These are phyloP conservation scores for Psettodes erumei DNA, from an alignment of 2,113 vertebrate species.

Conservation along the genomic window DNA sequence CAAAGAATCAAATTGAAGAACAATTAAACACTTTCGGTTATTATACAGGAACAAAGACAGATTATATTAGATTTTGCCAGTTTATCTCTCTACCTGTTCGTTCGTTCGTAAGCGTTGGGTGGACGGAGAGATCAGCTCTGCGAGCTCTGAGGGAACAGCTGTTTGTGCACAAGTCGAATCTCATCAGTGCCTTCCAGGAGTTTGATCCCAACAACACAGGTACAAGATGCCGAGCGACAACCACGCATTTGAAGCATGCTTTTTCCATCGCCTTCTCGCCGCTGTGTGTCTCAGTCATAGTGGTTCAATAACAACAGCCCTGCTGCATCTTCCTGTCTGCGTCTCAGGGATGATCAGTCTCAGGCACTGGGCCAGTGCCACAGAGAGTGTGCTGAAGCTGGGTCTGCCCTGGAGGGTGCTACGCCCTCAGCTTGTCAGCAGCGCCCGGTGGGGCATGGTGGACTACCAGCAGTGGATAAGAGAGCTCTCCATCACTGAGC, in stretches of 20 bases:
- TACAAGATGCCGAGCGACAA: not conserved
- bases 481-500: constrained; percentile 77
- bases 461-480: constrained; percentile 80
- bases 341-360: constrained; percentile 76
- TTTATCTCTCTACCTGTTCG: not conserved
- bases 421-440: constrained; percentile 84
- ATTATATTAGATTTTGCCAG: not conserved
- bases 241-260: too few species aligned
- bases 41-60: too few species aligned
- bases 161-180: constrained; percentile 82
- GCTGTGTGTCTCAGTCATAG: not conserved
- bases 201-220: constrained; percentile 81
- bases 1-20: not conserved
- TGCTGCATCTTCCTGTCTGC: not conserved
- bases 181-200: constrained; percentile 79
- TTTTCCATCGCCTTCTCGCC: not conserved
- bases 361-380: constrained; percentile 87
- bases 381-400: constrained; percentile 86
- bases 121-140: constrained; percentile 81
- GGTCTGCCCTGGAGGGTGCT: constrained; percentile 92
- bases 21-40: not conserved
- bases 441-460: constrained; percentile 62
- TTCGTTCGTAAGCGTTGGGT: constrained; percentile 74
- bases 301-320: not conserved
- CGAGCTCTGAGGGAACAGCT: constrained; percentile 79